Evolutionary conservation across 1,140 invertebrate genomes (phyloP), one percentile per base, ranked within the genome.

Genomic region (Delia radicum): DNA sequence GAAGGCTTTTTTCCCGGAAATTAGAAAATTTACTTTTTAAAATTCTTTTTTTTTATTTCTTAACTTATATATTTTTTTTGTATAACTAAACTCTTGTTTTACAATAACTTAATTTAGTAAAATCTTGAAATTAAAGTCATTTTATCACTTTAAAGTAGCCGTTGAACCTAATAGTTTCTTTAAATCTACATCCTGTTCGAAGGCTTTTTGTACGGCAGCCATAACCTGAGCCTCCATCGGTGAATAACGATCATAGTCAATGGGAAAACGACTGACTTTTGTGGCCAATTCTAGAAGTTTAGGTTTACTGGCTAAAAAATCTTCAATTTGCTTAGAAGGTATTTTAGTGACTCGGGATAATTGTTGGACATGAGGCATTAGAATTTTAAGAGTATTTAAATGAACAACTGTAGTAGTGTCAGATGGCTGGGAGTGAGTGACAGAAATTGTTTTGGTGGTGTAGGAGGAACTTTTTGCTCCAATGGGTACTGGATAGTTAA

Each of bases 401-500:
- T 75, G 61, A 4, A 74, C 55, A 48, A 74, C 18, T 8, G 65
- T n/a, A 31, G n/a, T 18, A 21, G n/a, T 31, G 15, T n/a, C n/a
- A n/a, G n/a, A 5, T 13, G 10, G 27, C 2, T 0, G 62, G 15
- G 2, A 13, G 62, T 10, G 27, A 0, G n/a, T n/a, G n/a, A n/a
- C n/a, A n/a, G n/a, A n/a, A n/a, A 29, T 33, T 1, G 65, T 69
- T n/a, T n/a, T n/a, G 10, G 29, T 69, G 2, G 65, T 69, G 0
- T 28, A 12, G 18, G 29, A 33, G 7, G 65, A 21, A 37, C n/a
- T 46, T 15, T 28, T 18, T 1, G 21, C 29, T 80, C 80, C 63
- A 28, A 85, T 21, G 2, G 83, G 83, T 67, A 85, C 76, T 12
- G 83, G 81, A 74, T 81, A 83, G 37, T 85, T 81, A 78, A 80